phyloP scores from a whole-genome alignment of 2,797 vertebrate genomes.

The Poecilia wingei region DNA sequence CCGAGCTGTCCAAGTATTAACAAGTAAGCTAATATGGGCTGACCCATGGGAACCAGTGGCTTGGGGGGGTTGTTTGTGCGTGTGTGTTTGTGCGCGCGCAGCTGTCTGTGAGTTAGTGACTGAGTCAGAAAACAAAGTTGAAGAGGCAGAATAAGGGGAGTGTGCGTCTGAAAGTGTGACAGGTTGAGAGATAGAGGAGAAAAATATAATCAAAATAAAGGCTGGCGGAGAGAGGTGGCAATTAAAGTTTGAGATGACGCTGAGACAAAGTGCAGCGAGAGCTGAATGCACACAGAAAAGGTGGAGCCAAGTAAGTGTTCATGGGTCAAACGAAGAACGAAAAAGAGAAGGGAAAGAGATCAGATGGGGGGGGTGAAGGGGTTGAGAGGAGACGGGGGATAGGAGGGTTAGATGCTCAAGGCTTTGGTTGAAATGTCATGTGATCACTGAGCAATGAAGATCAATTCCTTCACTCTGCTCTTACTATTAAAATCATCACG shows the following conservation, averaged over 20 bases:
- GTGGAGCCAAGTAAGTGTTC: conserved; percentile 40
- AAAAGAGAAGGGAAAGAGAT: conserved; percentile 26
- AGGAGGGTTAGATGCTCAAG: conserved; percentile 81
- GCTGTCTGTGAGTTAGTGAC: conserved; percentile 47
- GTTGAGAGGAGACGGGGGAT: neutral
- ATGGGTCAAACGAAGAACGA: conserved; percentile 44
- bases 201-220: conserved; percentile 65
- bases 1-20: conserved; percentile 93
- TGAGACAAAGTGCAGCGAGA: conserved; percentile 34
- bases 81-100: conserved; percentile 51
- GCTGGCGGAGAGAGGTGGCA: conserved; percentile 45
- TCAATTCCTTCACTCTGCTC: conserved; percentile 94
- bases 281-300: conserved; percentile 36
- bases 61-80: conserved; percentile 63
- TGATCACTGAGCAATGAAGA: conserved; percentile 88
- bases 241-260: conserved; percentile 55
- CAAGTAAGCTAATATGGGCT: conserved; percentile 99
- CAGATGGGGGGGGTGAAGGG: neutral
- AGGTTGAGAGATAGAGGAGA: conserved; percentile 46
- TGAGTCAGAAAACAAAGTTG: conserved; percentile 44
- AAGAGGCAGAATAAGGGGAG: conserved; percentile 20
- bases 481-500: conserved; percentile 90
- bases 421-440: conserved; percentile 97
- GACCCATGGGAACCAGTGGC: conserved; percentile 97
- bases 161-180: conserved; percentile 73